Base-by-base conservation (phyloP, 30 jellyfish, hydroid and myxozoan genomes). In the Turritopsis rubra region DNA sequence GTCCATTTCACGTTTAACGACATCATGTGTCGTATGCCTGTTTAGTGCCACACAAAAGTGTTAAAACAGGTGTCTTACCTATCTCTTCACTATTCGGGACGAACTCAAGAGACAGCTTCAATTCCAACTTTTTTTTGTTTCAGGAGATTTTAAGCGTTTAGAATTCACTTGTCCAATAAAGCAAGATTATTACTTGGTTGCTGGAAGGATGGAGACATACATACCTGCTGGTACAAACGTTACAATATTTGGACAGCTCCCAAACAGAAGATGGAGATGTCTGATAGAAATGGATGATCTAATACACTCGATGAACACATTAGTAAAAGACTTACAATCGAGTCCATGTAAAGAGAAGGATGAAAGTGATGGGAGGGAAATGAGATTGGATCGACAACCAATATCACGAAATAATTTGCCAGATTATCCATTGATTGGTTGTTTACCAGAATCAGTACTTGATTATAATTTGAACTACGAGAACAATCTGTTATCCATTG, bases 201-300 rank as follows among this genome's bases (percentile, higher is more conserved):
- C 97, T 60, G 96, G 96, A 65, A 70, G 97, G 77, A 79, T 73
- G 84, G 91, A 84, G 27, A 91, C 97, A 13, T 84, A 71, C 66
- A 60, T 91, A 54, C 83, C 95, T 74, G 86, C 91, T 31, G 96
- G 96, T 18, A 84, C 88, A n/a, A 87, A 87, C 66, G 94, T 91
- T 84, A 83, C 94, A 19, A 24, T 91, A n/a, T 87, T 86, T 75
- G 97, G 97, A 18, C 96, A 91, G 30, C 29, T 91, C 66, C 96
- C 96, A 13, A 72, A 91, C 70, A 81, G 84, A 16, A 74, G 97
- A 65, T 91, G 97, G 97, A 81, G 97, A 25, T 91, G 97, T 72
- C 87, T 89, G 88, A 77, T 90, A 8, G 97, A 90, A 75, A 86
- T 83, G 19, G 91, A 90, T 74, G 94, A 90, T n/a, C 79, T 90